Conservation (phyloP, 1,140 invertebrate species). For the Danaus plexippus region DNA sequence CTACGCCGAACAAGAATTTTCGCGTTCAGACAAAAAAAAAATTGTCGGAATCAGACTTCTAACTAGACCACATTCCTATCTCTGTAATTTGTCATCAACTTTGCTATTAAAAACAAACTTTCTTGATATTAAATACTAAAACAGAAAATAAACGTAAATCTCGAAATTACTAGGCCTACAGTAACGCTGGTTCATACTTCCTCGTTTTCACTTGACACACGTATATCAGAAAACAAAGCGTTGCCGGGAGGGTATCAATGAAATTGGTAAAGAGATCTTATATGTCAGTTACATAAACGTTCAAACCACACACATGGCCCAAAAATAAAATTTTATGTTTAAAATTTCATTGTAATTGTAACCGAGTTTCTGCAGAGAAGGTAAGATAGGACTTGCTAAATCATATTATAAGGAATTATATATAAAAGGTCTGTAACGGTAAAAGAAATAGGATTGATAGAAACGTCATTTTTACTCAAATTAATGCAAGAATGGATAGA, state of each 20-base stretch:
- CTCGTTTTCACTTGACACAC: conserved; percentile 10
- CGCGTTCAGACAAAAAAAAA: too few relatives aligned
- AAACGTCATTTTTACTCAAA: too few relatives aligned
- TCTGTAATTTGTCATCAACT: conserved; percentile 7
- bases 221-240: conserved; percentile 8
- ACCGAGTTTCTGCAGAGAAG: not conserved
- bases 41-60: conserved; percentile 8
- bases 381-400: too few relatives aligned
- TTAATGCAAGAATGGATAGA: too few relatives aligned
- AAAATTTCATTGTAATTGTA: conserved; percentile 3
- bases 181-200: conserved; percentile 13
- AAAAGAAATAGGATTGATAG: too few relatives aligned
- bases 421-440: too few relatives aligned
- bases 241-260: conserved; percentile 3
- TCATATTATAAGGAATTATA: too few relatives aligned
- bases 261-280: conserved; percentile 4
- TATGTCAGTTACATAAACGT: conserved; percentile 13
- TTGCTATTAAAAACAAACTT: conserved; percentile 8
- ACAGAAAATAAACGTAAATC: conserved; percentile 4
- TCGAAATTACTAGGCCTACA: conserved; percentile 10
- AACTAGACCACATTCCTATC: conserved; percentile 9
- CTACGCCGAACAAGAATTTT: too few relatives aligned
- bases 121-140: conserved; percentile 9
- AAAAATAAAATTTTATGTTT: conserved; percentile 7
- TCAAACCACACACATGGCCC: conserved; percentile 5